Conservation (phyloP, 1,140 invertebrate genomes). For the Tachypleus tridentatus region DNA sequence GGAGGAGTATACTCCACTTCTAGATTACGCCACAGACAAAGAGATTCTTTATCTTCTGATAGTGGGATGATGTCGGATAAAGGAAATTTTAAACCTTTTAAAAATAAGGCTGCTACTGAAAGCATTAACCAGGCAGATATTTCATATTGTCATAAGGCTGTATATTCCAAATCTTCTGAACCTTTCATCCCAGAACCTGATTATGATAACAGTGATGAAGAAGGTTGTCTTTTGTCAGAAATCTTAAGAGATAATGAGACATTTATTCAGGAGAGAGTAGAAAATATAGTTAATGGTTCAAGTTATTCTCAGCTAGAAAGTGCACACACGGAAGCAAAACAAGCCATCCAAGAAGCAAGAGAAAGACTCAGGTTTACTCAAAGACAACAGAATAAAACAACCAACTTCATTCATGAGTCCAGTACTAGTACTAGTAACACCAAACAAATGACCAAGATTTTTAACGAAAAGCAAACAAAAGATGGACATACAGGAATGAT, state of each 20-base stretch:
- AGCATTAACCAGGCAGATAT: conserved; percentile 17
- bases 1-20: conserved; percentile 16
- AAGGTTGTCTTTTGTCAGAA: conserved; percentile 11
- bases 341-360: conserved; percentile 19
- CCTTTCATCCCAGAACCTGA: conserved; percentile 80
- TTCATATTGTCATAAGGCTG: conserved; percentile 9
- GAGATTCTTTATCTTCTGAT: conserved; percentile 19
- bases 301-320: conserved; percentile 1
- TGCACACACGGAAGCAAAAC: conserved; percentile 20
- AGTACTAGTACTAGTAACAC: too few relatives aligned
- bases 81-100: conserved; percentile 7
- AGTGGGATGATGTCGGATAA: conserved; percentile 17
- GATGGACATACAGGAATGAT: too few relatives aligned
- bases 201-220: conserved; percentile 44
- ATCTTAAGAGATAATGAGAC: conserved; percentile 6
- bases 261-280: conserved; percentile 1
- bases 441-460: too few relatives aligned
- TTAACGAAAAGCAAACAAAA: too few relatives aligned
- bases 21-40: conserved; percentile 14
- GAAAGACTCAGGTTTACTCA: conserved; percentile 4
- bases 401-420: too few relatives aligned
- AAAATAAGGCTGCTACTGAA: conserved; percentile 13
- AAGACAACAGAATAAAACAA: too few relatives aligned
- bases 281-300: conserved; percentile 9
- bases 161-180: not conserved